Percentiles rank a stretch among this genome's conserved stretches.
Evolutionary conservation across 2,113 vertebrate species (phyloP).

Genomic region (Corythornis madagascariensis): DNA sequence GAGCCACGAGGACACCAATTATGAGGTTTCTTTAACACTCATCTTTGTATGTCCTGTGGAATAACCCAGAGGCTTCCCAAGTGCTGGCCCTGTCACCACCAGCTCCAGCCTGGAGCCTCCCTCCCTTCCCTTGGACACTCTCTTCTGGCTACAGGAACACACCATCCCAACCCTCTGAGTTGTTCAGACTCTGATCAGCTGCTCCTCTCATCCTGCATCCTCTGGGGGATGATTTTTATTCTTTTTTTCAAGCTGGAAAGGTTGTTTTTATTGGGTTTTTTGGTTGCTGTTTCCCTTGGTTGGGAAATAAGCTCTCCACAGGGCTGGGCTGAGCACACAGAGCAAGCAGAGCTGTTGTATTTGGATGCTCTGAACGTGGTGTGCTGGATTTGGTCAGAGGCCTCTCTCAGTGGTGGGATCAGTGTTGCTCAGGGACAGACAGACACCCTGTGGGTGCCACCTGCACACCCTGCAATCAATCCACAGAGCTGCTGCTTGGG

Average conservation of each 20-base stretch:
- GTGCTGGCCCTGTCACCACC: neutral
- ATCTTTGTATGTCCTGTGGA: neutral
- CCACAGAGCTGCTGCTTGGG: neutral
- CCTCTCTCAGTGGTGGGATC: neutral
- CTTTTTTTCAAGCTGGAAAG: neutral
- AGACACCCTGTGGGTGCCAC: accelerated
- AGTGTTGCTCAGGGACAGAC: neutral
- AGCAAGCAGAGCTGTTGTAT: too few species aligned
- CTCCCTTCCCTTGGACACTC: neutral
- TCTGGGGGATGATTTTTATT: neutral
- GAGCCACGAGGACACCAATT: neutral
- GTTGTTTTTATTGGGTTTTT: neutral
- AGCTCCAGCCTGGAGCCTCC: neutral
- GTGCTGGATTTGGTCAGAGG: neutral
- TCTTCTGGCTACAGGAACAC: neutral
- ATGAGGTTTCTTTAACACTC: neutral
- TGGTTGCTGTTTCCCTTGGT: neutral
- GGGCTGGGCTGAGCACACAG: neutral
- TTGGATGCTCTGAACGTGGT: neutral
- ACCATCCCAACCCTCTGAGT: neutral
- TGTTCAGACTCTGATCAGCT: neutral
- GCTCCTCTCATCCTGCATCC: neutral
- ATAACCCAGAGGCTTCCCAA: neutral
- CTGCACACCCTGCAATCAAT: neutral
- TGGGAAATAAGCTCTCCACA: neutral